Evolutionary conservation across 2,888 invertebrate genomes (phyloP).

Genomic region (Abrostola tripartita): DNA sequence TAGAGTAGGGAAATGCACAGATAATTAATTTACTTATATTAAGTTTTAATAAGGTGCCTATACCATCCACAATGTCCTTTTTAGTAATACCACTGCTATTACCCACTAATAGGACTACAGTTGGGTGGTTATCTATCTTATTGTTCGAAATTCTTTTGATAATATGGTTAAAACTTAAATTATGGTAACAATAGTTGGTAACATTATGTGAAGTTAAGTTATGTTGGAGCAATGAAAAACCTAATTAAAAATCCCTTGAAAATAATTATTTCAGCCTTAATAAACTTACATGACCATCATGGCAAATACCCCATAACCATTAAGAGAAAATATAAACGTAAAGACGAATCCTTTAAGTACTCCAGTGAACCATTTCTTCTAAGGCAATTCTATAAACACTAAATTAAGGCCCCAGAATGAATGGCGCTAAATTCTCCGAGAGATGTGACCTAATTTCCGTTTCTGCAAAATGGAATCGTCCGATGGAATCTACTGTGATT

Average conservation of each 20-base stretch:
- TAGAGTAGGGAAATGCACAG: no score
- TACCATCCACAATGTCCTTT: no score
- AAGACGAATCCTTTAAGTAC: slow-evolving; percentile 31
- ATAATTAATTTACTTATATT: no score
- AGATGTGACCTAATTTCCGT: slow-evolving; percentile 51
- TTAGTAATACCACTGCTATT: no score
- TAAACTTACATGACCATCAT: slow-evolving; percentile 11
- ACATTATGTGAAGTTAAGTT: no score
- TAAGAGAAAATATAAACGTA: slow-evolving; percentile 11
- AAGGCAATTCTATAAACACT: slow-evolving; percentile 43
- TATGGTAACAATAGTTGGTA: no score
- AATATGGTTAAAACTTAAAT: no score
- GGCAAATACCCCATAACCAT: slow-evolving; percentile 14
- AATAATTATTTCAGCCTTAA: not conserved
- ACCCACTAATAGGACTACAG: no score
- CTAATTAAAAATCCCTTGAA: not conserved
- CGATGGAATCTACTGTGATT: slow-evolving; percentile 54
- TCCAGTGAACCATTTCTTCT: slow-evolving; percentile 27
- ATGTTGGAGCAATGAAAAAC: slow-evolving; percentile 8
- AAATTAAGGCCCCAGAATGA: slow-evolving; percentile 45
- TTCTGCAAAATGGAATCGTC: slow-evolving; percentile 33
- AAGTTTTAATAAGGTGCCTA: no score
- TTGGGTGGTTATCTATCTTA: no score
- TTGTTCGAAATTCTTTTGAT: no score
- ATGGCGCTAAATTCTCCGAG: slow-evolving; percentile 33